Conservation (phyloP, 2,888 invertebrate species). For the Nysson spinosus region DNA sequence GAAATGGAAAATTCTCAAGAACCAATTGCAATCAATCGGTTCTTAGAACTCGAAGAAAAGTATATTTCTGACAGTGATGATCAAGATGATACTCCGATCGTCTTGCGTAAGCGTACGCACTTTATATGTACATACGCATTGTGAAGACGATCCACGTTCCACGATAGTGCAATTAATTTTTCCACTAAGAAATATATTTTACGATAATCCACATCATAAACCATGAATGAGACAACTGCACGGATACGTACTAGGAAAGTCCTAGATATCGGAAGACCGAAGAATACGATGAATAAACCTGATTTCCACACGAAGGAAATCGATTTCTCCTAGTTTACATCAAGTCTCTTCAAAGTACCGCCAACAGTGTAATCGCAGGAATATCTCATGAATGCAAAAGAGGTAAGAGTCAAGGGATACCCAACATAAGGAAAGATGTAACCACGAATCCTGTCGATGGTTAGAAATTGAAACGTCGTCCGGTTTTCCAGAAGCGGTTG, state of each 20-base stretch:
- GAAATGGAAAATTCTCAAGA: conserved; percentile 18
- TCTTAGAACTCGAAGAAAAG: conserved; percentile 38
- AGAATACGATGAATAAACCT: not conserved
- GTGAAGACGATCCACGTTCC: conserved; percentile 36
- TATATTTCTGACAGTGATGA: conserved; percentile 15
- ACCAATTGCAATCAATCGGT: conserved; percentile 43
- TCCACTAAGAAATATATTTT: conserved; percentile 3
- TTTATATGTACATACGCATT: conserved; percentile 32
- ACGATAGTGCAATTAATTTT: conserved; percentile 30
- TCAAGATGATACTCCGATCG: not conserved
- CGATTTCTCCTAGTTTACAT: not conserved
- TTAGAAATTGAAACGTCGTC: conserved; percentile 57
- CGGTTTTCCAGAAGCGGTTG: conserved; percentile 52
- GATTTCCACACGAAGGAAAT: not conserved
- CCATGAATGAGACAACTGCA: conserved; percentile 12
- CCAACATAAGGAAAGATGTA: not conserved
- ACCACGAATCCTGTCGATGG: conserved; percentile 19
- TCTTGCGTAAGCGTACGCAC: conserved; percentile 22
- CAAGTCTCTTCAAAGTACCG: not conserved
- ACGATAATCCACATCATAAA: conserved; percentile 7
- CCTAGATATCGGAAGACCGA: not conserved
- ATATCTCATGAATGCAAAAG: conserved; percentile 16
- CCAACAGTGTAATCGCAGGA: not conserved
- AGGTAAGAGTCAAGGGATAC: too few relatives aligned
- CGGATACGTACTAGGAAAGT: too few relatives aligned